A percentile compares a stretch with the other conserved stretches of the same genome.
Conservation (phyloP, 2,888 invertebrate species). For the Caenorhabditis angaria region DNA sequence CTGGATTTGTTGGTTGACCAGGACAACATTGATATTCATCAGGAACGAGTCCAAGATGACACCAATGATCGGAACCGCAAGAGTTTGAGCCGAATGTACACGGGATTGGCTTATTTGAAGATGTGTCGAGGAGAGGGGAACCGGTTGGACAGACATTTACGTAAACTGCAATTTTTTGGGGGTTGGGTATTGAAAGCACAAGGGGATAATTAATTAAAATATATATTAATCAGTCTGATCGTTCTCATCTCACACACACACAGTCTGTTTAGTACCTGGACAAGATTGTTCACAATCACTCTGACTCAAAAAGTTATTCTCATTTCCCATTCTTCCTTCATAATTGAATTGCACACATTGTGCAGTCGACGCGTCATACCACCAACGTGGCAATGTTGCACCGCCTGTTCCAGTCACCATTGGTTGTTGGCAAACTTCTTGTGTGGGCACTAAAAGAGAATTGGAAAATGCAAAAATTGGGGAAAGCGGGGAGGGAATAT, state of each 20-base stretch:
- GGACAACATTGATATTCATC: conserved; percentile 68
- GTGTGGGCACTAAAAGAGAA: conserved; percentile 31
- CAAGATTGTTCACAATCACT: conserved; percentile 62
- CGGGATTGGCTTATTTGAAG: conserved; percentile 52
- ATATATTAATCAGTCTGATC: too few relatives aligned
- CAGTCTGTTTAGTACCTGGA: too few relatives aligned
- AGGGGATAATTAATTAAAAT: too few relatives aligned
- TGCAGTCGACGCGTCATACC: conserved; percentile 62
- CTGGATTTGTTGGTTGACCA: conserved; percentile 59
- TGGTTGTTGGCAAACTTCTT: conserved; percentile 59
- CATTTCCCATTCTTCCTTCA: conserved; percentile 59
- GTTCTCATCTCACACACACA: too few relatives aligned
- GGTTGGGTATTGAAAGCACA: too few relatives aligned
- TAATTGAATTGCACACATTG: conserved; percentile 67
- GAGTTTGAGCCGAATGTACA: conserved; percentile 65
- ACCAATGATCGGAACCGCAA: conserved; percentile 65
- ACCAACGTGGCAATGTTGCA: conserved; percentile 58
- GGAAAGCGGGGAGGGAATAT: background rate
- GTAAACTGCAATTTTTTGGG: conserved; percentile 58
- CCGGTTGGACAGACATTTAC: conserved; percentile 68
- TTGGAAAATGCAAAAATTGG: conserved; percentile 1
- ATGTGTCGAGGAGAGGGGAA: conserved; percentile 54
- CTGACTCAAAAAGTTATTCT: conserved; percentile 70
- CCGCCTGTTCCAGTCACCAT: conserved; percentile 61
- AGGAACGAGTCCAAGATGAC: conserved; percentile 65